These are phyloP conservation scores for Propithecus deckenii DNA, from an alignment of 2,797 vertebrate species.

Conservation along the genomic window DNA sequence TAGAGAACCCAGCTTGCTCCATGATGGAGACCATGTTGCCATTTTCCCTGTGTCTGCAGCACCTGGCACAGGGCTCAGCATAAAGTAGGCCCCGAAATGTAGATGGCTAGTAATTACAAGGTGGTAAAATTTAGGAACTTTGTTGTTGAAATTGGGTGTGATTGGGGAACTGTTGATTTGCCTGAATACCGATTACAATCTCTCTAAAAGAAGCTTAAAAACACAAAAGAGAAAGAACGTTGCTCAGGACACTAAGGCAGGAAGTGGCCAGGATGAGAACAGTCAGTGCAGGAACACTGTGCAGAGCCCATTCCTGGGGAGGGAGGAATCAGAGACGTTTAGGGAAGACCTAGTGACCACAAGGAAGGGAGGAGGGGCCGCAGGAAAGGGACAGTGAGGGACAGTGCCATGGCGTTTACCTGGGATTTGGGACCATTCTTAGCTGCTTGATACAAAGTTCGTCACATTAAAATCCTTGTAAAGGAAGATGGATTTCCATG, in stretches of 20 bases:
- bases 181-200: conserved; percentile 35
- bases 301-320: neutral
- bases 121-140: conserved; percentile 13
- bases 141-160: conserved; percentile 41
- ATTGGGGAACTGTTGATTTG: conserved; percentile 35
- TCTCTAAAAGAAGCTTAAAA: conserved; percentile 51
- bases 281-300: neutral
- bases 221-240: neutral
- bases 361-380: accelerated
- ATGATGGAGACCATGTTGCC: too few species aligned
- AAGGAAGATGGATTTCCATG: neutral
- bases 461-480: neutral
- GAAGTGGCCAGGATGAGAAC: neutral
- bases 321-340: accelerated
- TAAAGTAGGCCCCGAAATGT: neutral
- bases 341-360: neutral
- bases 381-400: neutral
- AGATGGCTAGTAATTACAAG: neutral
- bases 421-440: neutral
- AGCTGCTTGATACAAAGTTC: neutral
- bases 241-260: neutral
- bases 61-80: neutral
- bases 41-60: neutral
- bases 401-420: accelerated
- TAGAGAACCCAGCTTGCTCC: neutral